Evolutionary conservation across 1,140 invertebrate genomes (phyloP), one percentile per base, ranked within the genome.

Genomic region (Melipona quadrifasciata): DNA sequence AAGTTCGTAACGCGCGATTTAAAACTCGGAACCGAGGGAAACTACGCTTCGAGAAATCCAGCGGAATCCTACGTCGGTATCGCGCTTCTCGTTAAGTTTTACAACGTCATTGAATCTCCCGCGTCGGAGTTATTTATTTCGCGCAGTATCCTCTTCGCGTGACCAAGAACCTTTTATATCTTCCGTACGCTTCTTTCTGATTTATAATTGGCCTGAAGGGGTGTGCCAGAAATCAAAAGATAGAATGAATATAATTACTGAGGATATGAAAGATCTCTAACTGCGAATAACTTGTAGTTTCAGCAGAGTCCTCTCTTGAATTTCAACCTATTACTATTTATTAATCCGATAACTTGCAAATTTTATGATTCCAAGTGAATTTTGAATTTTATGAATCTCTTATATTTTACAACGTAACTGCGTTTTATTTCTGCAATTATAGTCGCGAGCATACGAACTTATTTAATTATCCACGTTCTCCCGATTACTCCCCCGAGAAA

Each of bases 51-150:
- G 0, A 72, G 1, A 27, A 11, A n/a, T 72, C 70, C 16, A 51
- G 11, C 12, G 6, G 27, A 51, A 2, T 1, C 6, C 6, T 27
- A 39, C 0, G 1, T 27, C 47, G 0, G 16, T 16, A 24, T 17
- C 34, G 24, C 5, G 1, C 10, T 39, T 12, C 21, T 39, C 17
- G 21, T 14, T 14, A 5, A 34, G 11, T 70, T 70, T 70, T 24
- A 14, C 24, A 70, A 12, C 5, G 10, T 70, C 24, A 39, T 24
- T 34, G 67, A 39, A 24, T 39, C 19, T 1, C 65, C 11, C 19
- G 27, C 31, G 19, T 39, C 1, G 2, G 14, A 21, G 3, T 31
- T 31, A 17, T 19, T 19, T 67, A 34, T 34, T 67, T 67, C 17
- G 39, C 39, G 2, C 2, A 8, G 65, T 6, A 21, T 70, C 11